Evolutionary conservation across 2,113 vertebrate species (phyloP).

Genomic region (Nycticebus coucang): DNA sequence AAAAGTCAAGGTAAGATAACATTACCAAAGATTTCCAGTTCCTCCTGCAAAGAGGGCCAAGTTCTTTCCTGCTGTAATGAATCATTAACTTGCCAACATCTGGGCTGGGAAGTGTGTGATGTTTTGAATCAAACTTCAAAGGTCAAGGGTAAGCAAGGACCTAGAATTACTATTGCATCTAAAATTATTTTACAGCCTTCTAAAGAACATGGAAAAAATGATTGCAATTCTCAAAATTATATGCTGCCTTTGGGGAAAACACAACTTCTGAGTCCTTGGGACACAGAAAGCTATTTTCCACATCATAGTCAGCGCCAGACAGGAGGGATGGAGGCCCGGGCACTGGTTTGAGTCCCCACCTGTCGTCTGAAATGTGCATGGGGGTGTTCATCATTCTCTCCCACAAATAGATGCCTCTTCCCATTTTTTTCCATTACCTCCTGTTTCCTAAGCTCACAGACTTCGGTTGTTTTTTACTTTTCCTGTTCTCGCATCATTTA

Average conservation of each 20-base stretch:
- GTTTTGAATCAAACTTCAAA: slow-evolving; percentile 77
- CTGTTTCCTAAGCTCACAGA: slow-evolving; percentile 44
- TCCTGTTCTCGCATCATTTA: slow-evolving; percentile 53
- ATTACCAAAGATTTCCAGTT: slow-evolving; percentile 62
- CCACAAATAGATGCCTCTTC: slow-evolving; percentile 53
- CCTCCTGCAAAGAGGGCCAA: slow-evolving; percentile 10
- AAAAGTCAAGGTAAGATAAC: slow-evolving; percentile 43
- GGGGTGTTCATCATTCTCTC: slow-evolving; percentile 59
- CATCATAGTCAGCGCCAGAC: slow-evolving; percentile 30
- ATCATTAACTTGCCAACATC: slow-evolving; percentile 71
- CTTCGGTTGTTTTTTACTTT: slow-evolving; percentile 17
- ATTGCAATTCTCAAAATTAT: slow-evolving; percentile 75
- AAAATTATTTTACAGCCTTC: slow-evolving; percentile 77
- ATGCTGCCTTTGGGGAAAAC: slow-evolving; percentile 67
- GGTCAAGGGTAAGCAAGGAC: slow-evolving; percentile 68
- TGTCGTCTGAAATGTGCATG: slow-evolving; percentile 59
- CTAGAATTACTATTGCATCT: slow-evolving; percentile 75
- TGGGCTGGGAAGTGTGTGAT: slow-evolving; percentile 54
- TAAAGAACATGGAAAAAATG: slow-evolving; percentile 73
- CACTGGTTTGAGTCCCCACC: background rate
- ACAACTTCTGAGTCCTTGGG: slow-evolving; percentile 61
- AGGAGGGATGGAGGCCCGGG: background rate
- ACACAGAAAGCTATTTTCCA: slow-evolving; percentile 58
- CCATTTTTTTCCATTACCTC: slow-evolving; percentile 64
- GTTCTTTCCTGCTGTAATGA: slow-evolving; percentile 47